phyloP scores from a whole-genome alignment of 1,140 invertebrate species.

The Euwallacea fornicatus region DNA sequence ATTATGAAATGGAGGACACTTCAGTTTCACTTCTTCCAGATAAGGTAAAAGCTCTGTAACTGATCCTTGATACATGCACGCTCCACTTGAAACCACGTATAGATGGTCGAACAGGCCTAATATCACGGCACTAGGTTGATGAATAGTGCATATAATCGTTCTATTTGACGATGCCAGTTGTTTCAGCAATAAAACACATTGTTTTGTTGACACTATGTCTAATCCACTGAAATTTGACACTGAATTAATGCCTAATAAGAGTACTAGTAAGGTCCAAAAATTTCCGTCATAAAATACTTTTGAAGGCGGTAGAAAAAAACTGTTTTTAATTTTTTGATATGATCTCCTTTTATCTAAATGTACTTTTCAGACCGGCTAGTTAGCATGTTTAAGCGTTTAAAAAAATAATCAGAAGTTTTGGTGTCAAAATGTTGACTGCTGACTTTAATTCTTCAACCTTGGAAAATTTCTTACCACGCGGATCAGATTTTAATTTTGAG shows the following conservation, averaged over 20 bases:
- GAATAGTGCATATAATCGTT: constrained; percentile 81
- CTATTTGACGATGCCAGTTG: constrained; percentile 71
- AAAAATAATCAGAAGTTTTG: too few species aligned
- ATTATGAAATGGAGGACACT: constrained; percentile 87
- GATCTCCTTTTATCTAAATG: too few species aligned
- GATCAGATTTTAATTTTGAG: too few species aligned
- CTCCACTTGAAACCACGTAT: constrained; percentile 78
- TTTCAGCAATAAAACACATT: constrained; percentile 76
- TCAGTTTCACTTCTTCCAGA: constrained; percentile 67
- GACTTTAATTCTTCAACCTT: too few species aligned
- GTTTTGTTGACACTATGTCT: constrained; percentile 82
- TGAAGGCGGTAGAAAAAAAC: too few species aligned
- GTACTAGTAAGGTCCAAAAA: too few species aligned
- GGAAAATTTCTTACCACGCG: too few species aligned
- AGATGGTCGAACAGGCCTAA: constrained; percentile 90
- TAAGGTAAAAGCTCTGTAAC: constrained; percentile 75
- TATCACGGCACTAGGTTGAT: constrained; percentile 85
- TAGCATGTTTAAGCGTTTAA: too few species aligned
- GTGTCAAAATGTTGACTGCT: too few species aligned
- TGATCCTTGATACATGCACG: constrained; percentile 82
- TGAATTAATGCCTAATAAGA: not conserved
- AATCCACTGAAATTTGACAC: constrained; percentile 66
- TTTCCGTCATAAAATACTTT: too few species aligned
- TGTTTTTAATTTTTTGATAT: too few species aligned
- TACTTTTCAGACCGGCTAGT: too few species aligned